Evolutionary conservation across 2,113 vertebrate genomes (phyloP).

Genomic region (Thinocorus orbignyianus): DNA sequence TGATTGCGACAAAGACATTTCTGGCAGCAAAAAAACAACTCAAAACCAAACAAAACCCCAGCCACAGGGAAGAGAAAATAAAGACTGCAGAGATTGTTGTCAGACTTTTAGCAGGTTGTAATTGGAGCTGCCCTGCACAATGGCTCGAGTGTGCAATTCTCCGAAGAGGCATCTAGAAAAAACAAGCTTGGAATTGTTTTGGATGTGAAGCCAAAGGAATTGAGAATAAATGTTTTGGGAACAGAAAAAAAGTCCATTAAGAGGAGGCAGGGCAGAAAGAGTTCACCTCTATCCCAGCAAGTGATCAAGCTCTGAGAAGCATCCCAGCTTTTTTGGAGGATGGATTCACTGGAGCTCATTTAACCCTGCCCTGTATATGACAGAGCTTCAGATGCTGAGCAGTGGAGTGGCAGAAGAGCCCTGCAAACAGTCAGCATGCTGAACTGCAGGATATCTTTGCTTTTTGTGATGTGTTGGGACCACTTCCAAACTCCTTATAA

Average conservation of each 20-base stretch:
- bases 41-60: not conserved
- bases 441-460: not conserved
- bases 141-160: not conserved
- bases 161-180: not conserved
- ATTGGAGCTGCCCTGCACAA: not conserved
- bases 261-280: not conserved
- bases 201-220: conserved; percentile 18
- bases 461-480: not conserved
- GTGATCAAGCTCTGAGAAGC: conserved; percentile 5
- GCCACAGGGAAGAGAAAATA: not conserved
- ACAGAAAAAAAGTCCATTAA: not conserved
- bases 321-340: not conserved
- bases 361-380: not conserved
- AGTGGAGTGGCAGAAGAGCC: not conserved
- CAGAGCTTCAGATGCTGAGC: not conserved
- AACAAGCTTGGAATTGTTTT: not conserved
- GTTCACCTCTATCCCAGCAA: conserved; percentile 20
- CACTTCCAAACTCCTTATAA: not conserved
- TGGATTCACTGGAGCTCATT: not conserved
- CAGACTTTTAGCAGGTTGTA: conserved; percentile 34
- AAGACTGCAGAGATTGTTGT: not conserved
- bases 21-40: conserved; percentile 15
- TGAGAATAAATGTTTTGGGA: not conserved
- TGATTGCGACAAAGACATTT: conserved; percentile 19
- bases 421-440: not conserved